Evolutionary conservation across 2,888 invertebrate species (phyloP).

Genomic region (Limenitis arthemis): DNA sequence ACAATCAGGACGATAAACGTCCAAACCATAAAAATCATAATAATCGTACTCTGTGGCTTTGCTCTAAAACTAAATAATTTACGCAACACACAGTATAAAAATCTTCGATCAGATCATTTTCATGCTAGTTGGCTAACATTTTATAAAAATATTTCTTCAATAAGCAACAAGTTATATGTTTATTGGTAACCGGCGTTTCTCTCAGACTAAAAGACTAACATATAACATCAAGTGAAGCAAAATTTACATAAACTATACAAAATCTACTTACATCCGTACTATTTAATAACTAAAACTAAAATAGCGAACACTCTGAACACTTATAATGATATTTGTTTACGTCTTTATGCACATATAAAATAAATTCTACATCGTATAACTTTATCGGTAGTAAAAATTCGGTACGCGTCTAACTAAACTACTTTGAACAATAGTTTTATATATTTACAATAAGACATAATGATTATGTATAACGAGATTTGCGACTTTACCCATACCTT

Average conservation of each 20-base stretch:
- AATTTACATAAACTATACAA: constrained; percentile 60
- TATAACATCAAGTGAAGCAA: constrained; percentile 62
- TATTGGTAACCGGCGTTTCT: constrained; percentile 72
- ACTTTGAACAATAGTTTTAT: constrained; percentile 43
- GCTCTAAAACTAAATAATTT: constrained; percentile 57
- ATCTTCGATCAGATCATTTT: constrained; percentile 49
- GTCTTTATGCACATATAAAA: constrained; percentile 39
- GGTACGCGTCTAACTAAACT: constrained; percentile 49
- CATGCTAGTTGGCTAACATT: constrained; percentile 64
- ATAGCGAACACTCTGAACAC: constrained; percentile 65
- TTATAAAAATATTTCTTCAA: constrained; percentile 65
- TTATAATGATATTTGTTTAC: constrained; percentile 42
- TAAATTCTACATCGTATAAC: constrained; percentile 34
- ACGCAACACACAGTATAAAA: constrained; percentile 55
- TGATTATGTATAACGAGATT: constrained; percentile 1
- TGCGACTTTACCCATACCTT: background rate
- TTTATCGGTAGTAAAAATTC: constrained; percentile 65
- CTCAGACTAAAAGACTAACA: constrained; percentile 69
- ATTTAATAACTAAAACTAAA: constrained; percentile 43
- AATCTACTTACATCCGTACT: constrained; percentile 54
- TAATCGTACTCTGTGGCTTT: constrained; percentile 27
- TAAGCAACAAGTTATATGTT: constrained; percentile 70
- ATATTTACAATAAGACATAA: constrained; percentile 46
- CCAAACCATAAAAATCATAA: constrained; percentile 23
- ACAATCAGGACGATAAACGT: constrained; percentile 40